A percentile compares a stretch with the other conserved stretches of the same genome.
These are phyloP conservation scores for Drosophila dives DNA, from an alignment of 2,888 invertebrate genomes.

Conservation along the genomic window DNA sequence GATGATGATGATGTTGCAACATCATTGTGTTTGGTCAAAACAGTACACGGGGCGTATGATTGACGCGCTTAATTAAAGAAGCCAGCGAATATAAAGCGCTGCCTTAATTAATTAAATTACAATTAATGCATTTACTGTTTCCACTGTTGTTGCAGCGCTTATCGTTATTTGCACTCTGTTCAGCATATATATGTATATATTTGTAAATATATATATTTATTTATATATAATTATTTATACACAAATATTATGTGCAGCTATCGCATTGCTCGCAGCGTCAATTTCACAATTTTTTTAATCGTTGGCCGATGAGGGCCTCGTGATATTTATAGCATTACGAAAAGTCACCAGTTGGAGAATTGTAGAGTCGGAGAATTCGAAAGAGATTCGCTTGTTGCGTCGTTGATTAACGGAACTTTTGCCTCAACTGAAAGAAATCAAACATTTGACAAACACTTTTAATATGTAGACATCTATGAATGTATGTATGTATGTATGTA, in stretches of 20 bases:
- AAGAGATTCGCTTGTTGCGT: constrained; percentile 15
- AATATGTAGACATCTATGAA: no score
- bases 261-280: not conserved
- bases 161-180: constrained; percentile 31
- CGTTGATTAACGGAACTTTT: constrained; percentile 13
- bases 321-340: constrained; percentile 12
- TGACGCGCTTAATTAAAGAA: constrained; percentile 69
- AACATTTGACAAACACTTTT: constrained; percentile 14
- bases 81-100: constrained; percentile 24
- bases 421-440: constrained; percentile 3
- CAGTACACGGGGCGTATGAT: constrained; percentile 58
- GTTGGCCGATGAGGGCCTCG: constrained; percentile 10
- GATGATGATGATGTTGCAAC: constrained; percentile 8
- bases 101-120: constrained; percentile 74
- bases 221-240: constrained; percentile 5
- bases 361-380: not conserved
- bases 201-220: not conserved
- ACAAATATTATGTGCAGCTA: not conserved
- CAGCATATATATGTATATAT: not conserved
- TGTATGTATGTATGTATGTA: not conserved
- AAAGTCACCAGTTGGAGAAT: not conserved
- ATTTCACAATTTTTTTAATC: constrained; percentile 47
- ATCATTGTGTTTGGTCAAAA: constrained; percentile 33
- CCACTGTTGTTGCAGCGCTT: constrained; percentile 17
- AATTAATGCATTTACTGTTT: constrained; percentile 62